Base-by-base conservation (phyloP, 2,113 vertebrate species). In the Nothoprocta perdicaria region DNA sequence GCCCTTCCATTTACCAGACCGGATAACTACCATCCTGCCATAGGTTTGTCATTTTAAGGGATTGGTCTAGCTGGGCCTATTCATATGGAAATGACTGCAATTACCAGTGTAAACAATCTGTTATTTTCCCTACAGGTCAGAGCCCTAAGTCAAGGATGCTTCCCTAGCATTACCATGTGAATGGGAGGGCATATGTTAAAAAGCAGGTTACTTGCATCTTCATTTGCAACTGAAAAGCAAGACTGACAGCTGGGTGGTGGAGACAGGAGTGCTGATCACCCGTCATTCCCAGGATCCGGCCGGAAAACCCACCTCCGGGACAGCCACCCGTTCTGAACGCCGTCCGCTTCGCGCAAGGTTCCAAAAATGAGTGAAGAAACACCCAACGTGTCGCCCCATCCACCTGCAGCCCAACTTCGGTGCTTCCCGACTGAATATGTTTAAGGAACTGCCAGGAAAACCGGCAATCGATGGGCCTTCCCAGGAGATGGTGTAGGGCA, bases 21-120 rank as follows among this genome's bases (percentile, higher is more conserved):
- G 75, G 41, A 13, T 81, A 91, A 74, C 61, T 76, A 89, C 77
- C 40, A 82, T 90, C 95, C 95, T 84, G 67, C 78, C 76, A 1
- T 80, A 94, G 53, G 31, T 78, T 95, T 94, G 90, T 90, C 86
- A 78, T 88, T 88, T 92, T 76, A 94, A 94, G 73, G 85, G 74
- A 88, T 15, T 71, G 88, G 80, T 93, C 93, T 92, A 93, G 88
- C 79, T 4, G 52, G 92, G 95, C 63, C 87, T 86, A 98, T 97
- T 98, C 97, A 97, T 96, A 97, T 97, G 97, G 97, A 98, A 98
- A 98, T 98, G 61, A 97, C 92, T 45, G 40, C 78, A 96, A 98
- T 98, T 98, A 98, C 95, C 91, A 97, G 95, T 58, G 0, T 96
- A 98, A 98, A 98, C 97, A 98, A 97, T 97, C 97, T 96, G 96